These are phyloP conservation scores for Scomber scombrus DNA, from an alignment of 2,113 vertebrate genomes.

Conservation along the genomic window DNA sequence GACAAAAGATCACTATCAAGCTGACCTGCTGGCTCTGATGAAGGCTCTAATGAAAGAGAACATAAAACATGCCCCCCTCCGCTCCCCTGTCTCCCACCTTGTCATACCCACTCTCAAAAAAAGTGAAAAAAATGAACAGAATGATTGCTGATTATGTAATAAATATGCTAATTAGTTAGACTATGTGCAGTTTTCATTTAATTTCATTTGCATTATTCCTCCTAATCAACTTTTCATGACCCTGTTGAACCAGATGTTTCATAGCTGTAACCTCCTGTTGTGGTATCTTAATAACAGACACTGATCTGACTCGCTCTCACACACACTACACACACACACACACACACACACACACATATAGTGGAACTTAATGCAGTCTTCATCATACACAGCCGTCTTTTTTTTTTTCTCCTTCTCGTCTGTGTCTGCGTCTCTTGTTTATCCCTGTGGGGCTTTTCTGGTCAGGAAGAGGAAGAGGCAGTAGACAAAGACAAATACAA, in stretches of 20 bases:
- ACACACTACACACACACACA: constrained; percentile 6
- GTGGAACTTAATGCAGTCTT: no score
- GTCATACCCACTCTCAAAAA: no score
- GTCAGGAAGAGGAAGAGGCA: constrained; percentile 68
- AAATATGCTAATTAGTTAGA: not conserved
- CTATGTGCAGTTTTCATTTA: not conserved
- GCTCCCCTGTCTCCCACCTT: no score
- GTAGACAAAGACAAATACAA: constrained; percentile 75
- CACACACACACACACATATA: not conserved
- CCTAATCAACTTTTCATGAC: constrained; percentile 5
- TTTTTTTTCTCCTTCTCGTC: not conserved
- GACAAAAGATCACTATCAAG: constrained; percentile 1
- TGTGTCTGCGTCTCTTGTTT: constrained; percentile 65
- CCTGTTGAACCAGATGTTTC: constrained; percentile 53
- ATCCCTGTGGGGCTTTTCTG: constrained; percentile 60
- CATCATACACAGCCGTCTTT: constrained; percentile 11
- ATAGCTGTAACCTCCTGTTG: constrained; percentile 7
- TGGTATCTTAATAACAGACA: constrained; percentile 28
- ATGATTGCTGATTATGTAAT: not conserved
- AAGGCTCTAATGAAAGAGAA: not conserved
- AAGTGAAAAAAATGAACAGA: constrained; percentile 4
- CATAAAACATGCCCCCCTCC: not conserved
- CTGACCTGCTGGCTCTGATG: constrained; percentile 1
- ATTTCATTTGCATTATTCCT: constrained; percentile 14
- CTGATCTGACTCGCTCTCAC: not conserved